These are phyloP conservation scores for Cheilosia urbana DNA, from an alignment of 2,888 invertebrate species.

Conservation along the genomic window DNA sequence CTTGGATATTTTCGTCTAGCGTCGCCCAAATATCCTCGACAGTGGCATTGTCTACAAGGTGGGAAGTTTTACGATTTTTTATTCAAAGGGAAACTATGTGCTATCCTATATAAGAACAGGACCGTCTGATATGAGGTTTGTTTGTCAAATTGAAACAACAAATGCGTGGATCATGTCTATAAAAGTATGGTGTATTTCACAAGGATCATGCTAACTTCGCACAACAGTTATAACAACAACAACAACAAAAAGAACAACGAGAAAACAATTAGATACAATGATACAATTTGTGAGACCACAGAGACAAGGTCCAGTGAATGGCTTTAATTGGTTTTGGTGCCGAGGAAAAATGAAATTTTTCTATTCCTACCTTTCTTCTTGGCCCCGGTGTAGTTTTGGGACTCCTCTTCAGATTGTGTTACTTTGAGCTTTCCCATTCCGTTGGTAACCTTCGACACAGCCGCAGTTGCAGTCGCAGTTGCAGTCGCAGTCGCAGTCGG, in stretches of 20 bases:
- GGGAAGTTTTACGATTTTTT: slow-evolving; percentile 37
- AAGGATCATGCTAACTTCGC: slow-evolving; percentile 48
- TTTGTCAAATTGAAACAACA: slow-evolving; percentile 67
- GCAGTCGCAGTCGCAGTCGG: slow-evolving; percentile 60
- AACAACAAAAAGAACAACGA: slow-evolving; percentile 14
- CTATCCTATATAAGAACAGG: slow-evolving; percentile 1
- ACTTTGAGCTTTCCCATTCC: slow-evolving; percentile 74
- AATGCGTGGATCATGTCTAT: slow-evolving; percentile 56
- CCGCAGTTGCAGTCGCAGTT: slow-evolving; percentile 19
- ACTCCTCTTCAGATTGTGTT: slow-evolving; percentile 78
- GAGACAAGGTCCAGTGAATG: slow-evolving; percentile 42
- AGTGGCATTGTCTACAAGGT: slow-evolving; percentile 74
- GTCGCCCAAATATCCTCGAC: slow-evolving; percentile 83
- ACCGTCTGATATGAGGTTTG: slow-evolving; percentile 37
- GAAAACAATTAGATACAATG: slow-evolving; percentile 24
- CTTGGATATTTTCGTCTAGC: slow-evolving; percentile 83
- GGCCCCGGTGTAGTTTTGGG: slow-evolving; percentile 79
- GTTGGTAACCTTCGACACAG: slow-evolving; percentile 61
- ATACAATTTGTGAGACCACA: slow-evolving; percentile 13
- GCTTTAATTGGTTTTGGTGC: slow-evolving; percentile 85
- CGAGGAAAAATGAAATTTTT: slow-evolving; percentile 90
- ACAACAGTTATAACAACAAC: slow-evolving; percentile 47
- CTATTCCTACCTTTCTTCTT: slow-evolving; percentile 89
- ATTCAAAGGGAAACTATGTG: slow-evolving; percentile 23
- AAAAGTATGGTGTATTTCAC: slow-evolving; percentile 65